Base-by-base conservation (phyloP, 2,113 vertebrate species). In the Corythornis vintsioides region DNA sequence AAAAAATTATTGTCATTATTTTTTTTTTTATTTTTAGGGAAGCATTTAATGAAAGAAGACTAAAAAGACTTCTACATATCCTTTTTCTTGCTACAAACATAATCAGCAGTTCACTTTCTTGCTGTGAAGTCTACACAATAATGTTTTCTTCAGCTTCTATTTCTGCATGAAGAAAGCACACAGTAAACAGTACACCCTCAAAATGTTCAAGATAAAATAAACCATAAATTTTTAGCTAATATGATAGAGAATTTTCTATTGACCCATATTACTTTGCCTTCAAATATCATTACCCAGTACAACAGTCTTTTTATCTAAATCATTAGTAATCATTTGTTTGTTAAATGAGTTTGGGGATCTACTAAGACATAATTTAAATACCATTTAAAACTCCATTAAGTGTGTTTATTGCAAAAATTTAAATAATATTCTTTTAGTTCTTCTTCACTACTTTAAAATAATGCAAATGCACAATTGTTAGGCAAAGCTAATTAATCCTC, bases 301-400 rank as follows among this genome's bases (percentile, higher is more conserved):
- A 97, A 74, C 93, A 95, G 82, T 96, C 78, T 92, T 96, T 94
- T 90, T 86, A 94, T 91, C 92, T 93, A 91, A 95, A 91, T 59
- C 83, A 90, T 96, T 97, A 91, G 69, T 76, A 95, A 89, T 95
- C 70, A 93, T 97, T 94, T 97, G 81, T 94, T 97, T 96, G 67
- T 66, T 97, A 97, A 98, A 97, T 94, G 33, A 97, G 94, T 96
- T 96, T 91, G 71, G 52, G 97, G 86, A 93, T 97, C 95, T 91
- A 94, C 74, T 96, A 96, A 95, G 88, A 89, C 81, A 88, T 87
- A 92, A 96, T 97, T 96, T 95, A 96, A 96, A 95, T 96, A 92
- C 64, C 90, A 97, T 94, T 98, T 97, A 96, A 97, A 97, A 97
- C 80, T 94, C 85, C 90, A 97, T 97, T 97, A 97, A 65, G 85